Conservation (phyloP, 2,888 invertebrate genomes). For the Acrocyrtus sp. region DNA sequence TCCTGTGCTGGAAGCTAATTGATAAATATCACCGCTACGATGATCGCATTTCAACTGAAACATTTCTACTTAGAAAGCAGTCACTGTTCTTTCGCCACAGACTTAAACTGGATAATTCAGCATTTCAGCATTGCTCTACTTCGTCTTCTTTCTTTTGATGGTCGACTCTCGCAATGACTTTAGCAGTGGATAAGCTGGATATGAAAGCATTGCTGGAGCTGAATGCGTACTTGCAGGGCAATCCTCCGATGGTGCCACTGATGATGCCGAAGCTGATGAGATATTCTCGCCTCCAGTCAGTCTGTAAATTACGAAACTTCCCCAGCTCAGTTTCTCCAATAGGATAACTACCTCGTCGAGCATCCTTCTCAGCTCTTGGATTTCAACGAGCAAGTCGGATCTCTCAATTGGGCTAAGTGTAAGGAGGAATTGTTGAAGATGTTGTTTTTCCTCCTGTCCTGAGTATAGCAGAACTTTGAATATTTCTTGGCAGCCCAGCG, state of each 20-base stretch:
- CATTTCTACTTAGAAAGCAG: no score
- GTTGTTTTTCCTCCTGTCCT: slow-evolving; percentile 45
- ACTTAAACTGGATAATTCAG: no score
- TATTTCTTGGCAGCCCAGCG: slow-evolving; percentile 57
- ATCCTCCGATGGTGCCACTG: background rate
- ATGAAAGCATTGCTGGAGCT: slow-evolving; percentile 4
- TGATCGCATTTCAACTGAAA: no score
- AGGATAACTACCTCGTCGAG: slow-evolving; percentile 60
- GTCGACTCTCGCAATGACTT: slow-evolving; percentile 39
- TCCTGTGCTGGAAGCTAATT: background rate
- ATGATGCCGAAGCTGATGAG: slow-evolving; percentile 1
- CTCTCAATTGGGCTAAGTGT: slow-evolving; percentile 57
- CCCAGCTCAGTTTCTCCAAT: slow-evolving; percentile 61
- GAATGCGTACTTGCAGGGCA: background rate
- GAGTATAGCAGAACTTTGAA: slow-evolving; percentile 59
- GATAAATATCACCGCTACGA: background rate
- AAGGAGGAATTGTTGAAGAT: slow-evolving; percentile 56
- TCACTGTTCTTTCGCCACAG: no score
- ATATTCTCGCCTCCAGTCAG: slow-evolving; percentile 55
- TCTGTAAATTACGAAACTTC: slow-evolving; percentile 56
- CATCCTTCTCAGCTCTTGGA: slow-evolving; percentile 56
- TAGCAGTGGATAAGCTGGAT: slow-evolving; percentile 33
- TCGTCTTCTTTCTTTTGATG: background rate
- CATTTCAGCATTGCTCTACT: background rate
- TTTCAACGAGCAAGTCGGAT: slow-evolving; percentile 58